phyloP scores from a whole-genome alignment of 2,797 vertebrate genomes.

The Acrossocheilus wenchowensis region DNA sequence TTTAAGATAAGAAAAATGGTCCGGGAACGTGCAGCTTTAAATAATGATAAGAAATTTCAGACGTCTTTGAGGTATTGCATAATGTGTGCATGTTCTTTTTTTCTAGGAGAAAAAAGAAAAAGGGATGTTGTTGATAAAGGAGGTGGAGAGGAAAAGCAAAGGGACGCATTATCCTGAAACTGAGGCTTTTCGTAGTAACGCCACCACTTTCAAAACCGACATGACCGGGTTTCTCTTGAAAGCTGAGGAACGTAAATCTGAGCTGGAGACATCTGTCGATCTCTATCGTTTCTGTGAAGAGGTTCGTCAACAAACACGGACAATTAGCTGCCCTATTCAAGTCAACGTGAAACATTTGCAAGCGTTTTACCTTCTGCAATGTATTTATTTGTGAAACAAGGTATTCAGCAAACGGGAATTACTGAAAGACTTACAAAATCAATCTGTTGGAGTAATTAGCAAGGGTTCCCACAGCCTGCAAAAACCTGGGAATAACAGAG shows the following conservation, averaged over 20 bases:
- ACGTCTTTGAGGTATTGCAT: not conserved
- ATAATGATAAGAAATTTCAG: not conserved
- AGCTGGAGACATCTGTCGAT: slow-evolving; percentile 78
- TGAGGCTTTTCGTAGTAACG: slow-evolving; percentile 74
- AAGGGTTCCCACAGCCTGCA: not conserved
- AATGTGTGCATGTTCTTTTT: not conserved
- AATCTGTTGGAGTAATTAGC: not conserved
- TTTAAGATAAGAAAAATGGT: not conserved
- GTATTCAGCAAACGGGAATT: not conserved
- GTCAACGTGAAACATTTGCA: not conserved
- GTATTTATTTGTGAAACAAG: not conserved
- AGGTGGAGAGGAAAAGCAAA: slow-evolving; percentile 76
- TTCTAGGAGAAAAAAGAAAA: slow-evolving; percentile 82
- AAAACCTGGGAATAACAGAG: not conserved
- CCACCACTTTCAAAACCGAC: slow-evolving; percentile 82
- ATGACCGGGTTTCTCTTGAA: slow-evolving; percentile 83
- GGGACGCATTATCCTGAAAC: slow-evolving; percentile 69
- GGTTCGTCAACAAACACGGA: slow-evolving; percentile 75
- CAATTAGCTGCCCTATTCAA: not conserved
- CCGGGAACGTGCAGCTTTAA: not conserved
- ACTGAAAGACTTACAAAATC: too few relatives aligned
- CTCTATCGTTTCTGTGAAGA: slow-evolving; percentile 83
- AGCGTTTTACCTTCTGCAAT: not conserved
- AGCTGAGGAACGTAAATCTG: slow-evolving; percentile 78
- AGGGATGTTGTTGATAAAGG: slow-evolving; percentile 77